phyloP scores from a whole-genome alignment of 2,888 invertebrate genomes.

The Synanthedon andrenaeformis region DNA sequence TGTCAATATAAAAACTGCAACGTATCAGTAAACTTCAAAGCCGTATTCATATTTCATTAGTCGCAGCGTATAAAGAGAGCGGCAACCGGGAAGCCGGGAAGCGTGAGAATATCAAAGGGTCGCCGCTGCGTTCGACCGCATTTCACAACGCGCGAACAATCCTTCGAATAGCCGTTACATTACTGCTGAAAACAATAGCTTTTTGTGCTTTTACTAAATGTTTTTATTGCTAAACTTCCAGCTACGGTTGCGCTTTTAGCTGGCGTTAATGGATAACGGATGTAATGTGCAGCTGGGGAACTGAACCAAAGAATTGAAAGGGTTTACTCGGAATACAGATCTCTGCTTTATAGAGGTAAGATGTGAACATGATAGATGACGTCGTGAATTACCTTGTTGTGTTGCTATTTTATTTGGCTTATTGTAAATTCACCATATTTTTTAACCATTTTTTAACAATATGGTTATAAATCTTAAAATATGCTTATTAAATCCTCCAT shows the following conservation, averaged over 20 bases:
- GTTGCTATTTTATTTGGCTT: too few relatives aligned
- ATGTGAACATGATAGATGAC: conserved; percentile 1
- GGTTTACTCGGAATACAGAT: not conserved
- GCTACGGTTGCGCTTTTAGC: not conserved
- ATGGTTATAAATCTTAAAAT: too few relatives aligned
- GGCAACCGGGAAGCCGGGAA: not conserved
- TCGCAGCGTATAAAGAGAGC: not conserved
- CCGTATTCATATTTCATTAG: not conserved
- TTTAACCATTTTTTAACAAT: too few relatives aligned
- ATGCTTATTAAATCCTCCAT: too few relatives aligned
- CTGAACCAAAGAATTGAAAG: conserved; percentile 3
- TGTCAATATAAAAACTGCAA: not conserved
- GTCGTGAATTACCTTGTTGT: not conserved
- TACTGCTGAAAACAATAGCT: conserved; percentile 5
- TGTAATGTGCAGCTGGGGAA: conserved; percentile 14
- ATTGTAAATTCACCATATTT: too few relatives aligned
- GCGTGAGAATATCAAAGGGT: not conserved
- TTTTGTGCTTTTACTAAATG: conserved; percentile 2
- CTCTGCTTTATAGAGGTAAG: not conserved
- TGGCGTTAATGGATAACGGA: conserved; percentile 32
- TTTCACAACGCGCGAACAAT: conserved; percentile 11
- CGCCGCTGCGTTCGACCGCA: conserved; percentile 1
- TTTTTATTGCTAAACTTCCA: not conserved
- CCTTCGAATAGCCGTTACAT: conserved; percentile 6
- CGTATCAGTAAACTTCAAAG: not conserved